Evolutionary conservation across 2,797 vertebrate species (phyloP), one percentile per base, ranked within the genome.

Genomic region (Mormyrus hasselquistii): DNA sequence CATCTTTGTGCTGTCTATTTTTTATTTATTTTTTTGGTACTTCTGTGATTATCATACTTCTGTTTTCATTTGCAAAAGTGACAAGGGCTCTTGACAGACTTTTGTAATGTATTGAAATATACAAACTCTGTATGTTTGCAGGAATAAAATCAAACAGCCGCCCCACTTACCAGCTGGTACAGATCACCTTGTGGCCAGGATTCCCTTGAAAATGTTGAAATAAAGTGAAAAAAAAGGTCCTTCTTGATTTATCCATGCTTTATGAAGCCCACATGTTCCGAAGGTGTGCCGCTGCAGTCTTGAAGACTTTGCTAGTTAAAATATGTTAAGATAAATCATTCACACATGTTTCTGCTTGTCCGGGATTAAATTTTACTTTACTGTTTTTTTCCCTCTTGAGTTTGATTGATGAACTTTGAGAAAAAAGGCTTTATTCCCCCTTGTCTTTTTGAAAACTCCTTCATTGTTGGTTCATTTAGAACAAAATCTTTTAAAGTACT

Each of bases 311-410:
- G 73, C 76, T 41, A 88, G 89, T 62, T 89, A 87, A 79, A 87
- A 89, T 82, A 89, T 89, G 85, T 87, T 89, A 55, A 87, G 73
- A 88, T 89, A 88, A 89, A 88, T 88, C 73, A 65, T 84, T 84
- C 65, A 44, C 89, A 89, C 53, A 65, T 88, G 89, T 83, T 83
- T 50, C 73, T 49, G 76, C 89, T 88, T 88, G 83, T 86, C 65
- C 55, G 29, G 88, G 88, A 87, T 87, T 57, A 79, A 19, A 83
- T 82, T 90, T 90, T 88, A 69, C 87, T 88, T 65, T 52, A 85
- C 87, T 88, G 55, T 52, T 90, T 85, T 84, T 79, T 88, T 50
- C 47, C 16, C 6, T 59, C 73, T 34, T 16, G 41, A 59, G 85
- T 82, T 86, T 87, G 84, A 89, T 87, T 89, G 65, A 89, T 89